Percentiles rank a stretch among this genome's conserved stretches.
phyloP scores from a whole-genome alignment of 1,140 invertebrate genomes.

The Vollenhovia emeryi region DNA sequence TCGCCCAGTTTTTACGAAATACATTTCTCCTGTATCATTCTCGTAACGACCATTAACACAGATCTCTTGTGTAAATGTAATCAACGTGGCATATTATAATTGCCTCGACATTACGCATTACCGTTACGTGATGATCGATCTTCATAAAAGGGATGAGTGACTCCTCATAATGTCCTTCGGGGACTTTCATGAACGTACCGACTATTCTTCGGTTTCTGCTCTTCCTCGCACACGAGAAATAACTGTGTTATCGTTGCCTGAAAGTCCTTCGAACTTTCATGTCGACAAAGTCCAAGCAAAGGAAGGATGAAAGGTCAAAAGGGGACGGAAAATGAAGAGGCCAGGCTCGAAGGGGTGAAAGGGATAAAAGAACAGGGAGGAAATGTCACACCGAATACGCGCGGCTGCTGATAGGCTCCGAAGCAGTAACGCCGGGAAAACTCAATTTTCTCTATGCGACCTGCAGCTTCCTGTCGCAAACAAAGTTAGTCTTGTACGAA shows the following conservation, averaged over 20 bases:
- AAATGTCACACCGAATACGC: conserved; percentile 23
- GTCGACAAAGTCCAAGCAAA: neutral
- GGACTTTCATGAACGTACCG: neutral
- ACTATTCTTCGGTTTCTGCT: neutral
- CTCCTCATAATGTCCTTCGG: neutral
- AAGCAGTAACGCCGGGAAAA: conserved; percentile 53
- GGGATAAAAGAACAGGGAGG: conserved; percentile 29
- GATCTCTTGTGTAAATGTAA: neutral
- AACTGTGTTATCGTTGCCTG: conserved; percentile 50
- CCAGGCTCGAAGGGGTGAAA: neutral
- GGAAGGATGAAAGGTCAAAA: neutral
- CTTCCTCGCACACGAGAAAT: neutral
- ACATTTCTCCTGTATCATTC: neutral
- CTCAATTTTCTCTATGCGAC: conserved; percentile 68
- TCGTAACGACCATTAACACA: neutral
- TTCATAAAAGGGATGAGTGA: conserved; percentile 5
- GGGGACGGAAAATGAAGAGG: conserved; percentile 11
- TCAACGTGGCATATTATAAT: neutral
- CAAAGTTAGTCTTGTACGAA: conserved; percentile 49
- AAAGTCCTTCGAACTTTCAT: conserved; percentile 53
- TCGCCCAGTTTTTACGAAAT: neutral
- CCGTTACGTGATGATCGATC: conserved; percentile 1
- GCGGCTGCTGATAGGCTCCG: conserved; percentile 4
- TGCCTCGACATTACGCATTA: neutral
- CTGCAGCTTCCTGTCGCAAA: conserved; percentile 53